phyloP scores from a whole-genome alignment of 2,797 vertebrate species.

The Allobates femoralis region DNA sequence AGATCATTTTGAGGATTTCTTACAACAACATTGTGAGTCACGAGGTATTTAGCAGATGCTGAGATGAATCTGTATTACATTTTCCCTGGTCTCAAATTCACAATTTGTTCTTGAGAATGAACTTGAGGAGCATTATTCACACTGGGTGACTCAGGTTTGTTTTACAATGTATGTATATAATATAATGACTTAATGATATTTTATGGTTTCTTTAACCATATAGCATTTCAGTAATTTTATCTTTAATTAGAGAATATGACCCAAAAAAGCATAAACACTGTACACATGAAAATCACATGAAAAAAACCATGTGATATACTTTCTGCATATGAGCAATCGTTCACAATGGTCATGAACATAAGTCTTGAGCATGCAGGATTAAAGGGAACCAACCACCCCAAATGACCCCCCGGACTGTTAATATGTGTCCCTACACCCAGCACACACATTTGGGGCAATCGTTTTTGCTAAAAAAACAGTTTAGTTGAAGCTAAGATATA shows the following conservation, averaged over 20 bases:
- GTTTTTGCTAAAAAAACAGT: too few species aligned
- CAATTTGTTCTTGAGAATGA: constrained; percentile 25
- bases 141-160: not conserved
- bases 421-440: too few species aligned
- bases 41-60: constrained; percentile 17
- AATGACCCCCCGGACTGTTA: too few species aligned
- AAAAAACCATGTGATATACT: too few species aligned
- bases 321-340: too few species aligned
- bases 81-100: constrained; percentile 3
- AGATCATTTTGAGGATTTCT: constrained; percentile 28
- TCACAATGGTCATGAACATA: too few species aligned
- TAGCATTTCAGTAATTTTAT: not conserved
- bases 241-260: not conserved
- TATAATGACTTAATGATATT: not conserved
- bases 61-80: not conserved
- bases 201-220: not conserved
- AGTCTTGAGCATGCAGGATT: too few species aligned
- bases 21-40: constrained; percentile 15
- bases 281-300: too few species aligned
- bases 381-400: too few species aligned
- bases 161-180: not conserved
- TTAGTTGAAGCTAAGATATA: too few species aligned
- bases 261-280: not conserved
- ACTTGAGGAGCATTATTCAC: not conserved
- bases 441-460: too few species aligned